These are phyloP conservation scores for Sebastes variabilis DNA, from an alignment of 2,797 vertebrate species.

Conservation along the genomic window DNA sequence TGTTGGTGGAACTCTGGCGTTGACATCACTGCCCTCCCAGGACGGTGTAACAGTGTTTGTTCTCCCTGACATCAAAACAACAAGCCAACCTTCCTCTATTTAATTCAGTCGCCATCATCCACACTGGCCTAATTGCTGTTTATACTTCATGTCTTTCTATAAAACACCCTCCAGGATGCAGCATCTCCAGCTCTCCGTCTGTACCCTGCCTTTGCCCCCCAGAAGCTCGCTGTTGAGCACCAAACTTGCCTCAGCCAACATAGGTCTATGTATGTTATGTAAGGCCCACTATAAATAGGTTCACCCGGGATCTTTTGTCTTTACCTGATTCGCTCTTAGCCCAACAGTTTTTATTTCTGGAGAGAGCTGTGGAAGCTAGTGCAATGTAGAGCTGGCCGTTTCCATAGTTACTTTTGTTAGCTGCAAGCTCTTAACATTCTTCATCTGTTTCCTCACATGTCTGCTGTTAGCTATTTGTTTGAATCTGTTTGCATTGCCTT, in stretches of 20 bases:
- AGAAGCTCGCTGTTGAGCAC: conserved; percentile 66
- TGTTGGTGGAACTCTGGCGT: conserved; percentile 46
- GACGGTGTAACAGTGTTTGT: conserved; percentile 38
- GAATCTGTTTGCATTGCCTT: conserved; percentile 69
- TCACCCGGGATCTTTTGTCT: conserved; percentile 89
- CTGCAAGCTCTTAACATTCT: conserved; percentile 84
- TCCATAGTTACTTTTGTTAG: conserved; percentile 91
- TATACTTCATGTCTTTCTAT: conserved; percentile 35
- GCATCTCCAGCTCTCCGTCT: conserved; percentile 40
- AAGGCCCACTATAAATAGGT: conserved; percentile 88
- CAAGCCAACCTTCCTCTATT: conserved; percentile 35
- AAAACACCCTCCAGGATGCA: conserved; percentile 47
- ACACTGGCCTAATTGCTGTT: conserved; percentile 51
- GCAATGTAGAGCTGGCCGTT: conserved; percentile 86
- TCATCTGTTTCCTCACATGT: conserved; percentile 85
- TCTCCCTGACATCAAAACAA: conserved; percentile 41
- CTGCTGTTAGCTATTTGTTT: conserved; percentile 79
- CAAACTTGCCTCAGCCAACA: conserved; percentile 75
- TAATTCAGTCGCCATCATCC: conserved; percentile 27
- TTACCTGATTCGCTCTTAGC: conserved; percentile 90
- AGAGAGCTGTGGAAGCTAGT: conserved; percentile 85
- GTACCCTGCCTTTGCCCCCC: conserved; percentile 54
- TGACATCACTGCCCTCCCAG: conserved; percentile 64
- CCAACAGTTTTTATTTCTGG: conserved; percentile 90
- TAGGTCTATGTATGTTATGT: conserved; percentile 86